Evolutionary conservation across 2,888 invertebrate species (phyloP), one percentile per base, ranked within the genome.

Genomic region (Aphodius sticticus): DNA sequence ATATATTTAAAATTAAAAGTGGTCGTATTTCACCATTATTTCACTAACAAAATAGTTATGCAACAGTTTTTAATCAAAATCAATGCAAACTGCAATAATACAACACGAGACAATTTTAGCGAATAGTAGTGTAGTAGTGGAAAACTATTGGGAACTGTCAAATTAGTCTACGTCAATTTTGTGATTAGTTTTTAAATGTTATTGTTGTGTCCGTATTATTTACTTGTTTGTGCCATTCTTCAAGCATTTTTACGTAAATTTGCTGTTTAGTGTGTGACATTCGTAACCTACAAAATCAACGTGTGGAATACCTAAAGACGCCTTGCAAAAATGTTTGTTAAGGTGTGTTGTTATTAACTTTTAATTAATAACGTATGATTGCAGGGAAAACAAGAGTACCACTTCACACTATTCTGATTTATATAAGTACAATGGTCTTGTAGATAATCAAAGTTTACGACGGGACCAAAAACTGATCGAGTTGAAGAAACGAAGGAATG

Each of bases 401-500:
- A 36, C 70, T 4, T 76, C 79, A 6, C 38, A 74, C n/a, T 69
- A 78, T 70, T 37, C 79, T 9, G 71, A 76, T 38, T 76, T 82
- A 16, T 83, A 83, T 70, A 83, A 83, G 75, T 72, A 79, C 70
- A 81, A 77, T 16, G 79, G 81, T 16, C 75, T 79, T 6, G 72
- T 81, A 26, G 77, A 77, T 69, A 85, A 85, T 9, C 86, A 87
- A 76, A 83, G 85, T 53, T 83, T 92, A 83, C 88, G 94, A 80
- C 88, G 94, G 69, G 88, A 88, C 80, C 87, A 90, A 84, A 86
- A 92, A 69, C 88, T 94, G n/a, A 88, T 91, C 79, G 87, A 88
- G 16, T 93, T 93, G 84, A 94, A 92, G 90, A 88, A 89, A 72
- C 89, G 90, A 80, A 89, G 93, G 74, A 88, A 90, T 78, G 86